These are phyloP conservation scores for Anniella stebbinsi DNA, from an alignment of 2,797 vertebrate genomes.

Conservation along the genomic window DNA sequence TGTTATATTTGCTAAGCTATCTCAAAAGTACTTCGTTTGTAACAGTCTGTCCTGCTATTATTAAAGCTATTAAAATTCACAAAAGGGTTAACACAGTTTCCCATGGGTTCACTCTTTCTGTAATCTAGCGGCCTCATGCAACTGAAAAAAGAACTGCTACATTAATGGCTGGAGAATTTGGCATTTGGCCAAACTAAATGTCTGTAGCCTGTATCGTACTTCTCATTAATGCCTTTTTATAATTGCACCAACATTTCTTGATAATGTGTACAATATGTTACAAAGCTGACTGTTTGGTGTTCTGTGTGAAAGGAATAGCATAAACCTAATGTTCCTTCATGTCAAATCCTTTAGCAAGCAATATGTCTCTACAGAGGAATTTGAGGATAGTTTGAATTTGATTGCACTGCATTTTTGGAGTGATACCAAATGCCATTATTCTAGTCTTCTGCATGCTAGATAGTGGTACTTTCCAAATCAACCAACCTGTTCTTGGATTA, in stretches of 20 bases:
- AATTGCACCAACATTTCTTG: slow-evolving; percentile 53
- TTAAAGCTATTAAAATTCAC: slow-evolving; percentile 46
- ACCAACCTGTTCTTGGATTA: slow-evolving; percentile 20
- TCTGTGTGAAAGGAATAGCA: slow-evolving; percentile 39
- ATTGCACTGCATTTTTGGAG: slow-evolving; percentile 30
- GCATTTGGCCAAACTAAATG: neutral
- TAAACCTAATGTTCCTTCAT: slow-evolving; percentile 34
- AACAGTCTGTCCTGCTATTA: slow-evolving; percentile 40
- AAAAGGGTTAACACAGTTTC: slow-evolving; percentile 43
- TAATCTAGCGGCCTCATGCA: neutral
- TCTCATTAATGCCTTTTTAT: slow-evolving; percentile 35
- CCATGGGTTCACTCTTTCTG: slow-evolving; percentile 5
- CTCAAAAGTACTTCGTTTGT: slow-evolving; percentile 48
- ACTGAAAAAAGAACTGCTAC: neutral
- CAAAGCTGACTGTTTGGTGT: slow-evolving; percentile 29
- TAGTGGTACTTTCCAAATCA: slow-evolving; percentile 45
- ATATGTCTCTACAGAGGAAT: slow-evolving; percentile 36
- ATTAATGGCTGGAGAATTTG: slow-evolving; percentile 52
- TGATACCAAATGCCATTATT: neutral
- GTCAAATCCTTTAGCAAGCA: slow-evolving; percentile 44
- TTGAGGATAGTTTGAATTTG: slow-evolving; percentile 43
- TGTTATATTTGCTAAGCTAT: slow-evolving; percentile 49
- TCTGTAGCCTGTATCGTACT: neutral
- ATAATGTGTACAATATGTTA: slow-evolving; percentile 35
- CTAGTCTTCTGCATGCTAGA: neutral